Evolutionary conservation across 2,888 invertebrate genomes (phyloP).

Genomic region (Cotesia congregata): DNA sequence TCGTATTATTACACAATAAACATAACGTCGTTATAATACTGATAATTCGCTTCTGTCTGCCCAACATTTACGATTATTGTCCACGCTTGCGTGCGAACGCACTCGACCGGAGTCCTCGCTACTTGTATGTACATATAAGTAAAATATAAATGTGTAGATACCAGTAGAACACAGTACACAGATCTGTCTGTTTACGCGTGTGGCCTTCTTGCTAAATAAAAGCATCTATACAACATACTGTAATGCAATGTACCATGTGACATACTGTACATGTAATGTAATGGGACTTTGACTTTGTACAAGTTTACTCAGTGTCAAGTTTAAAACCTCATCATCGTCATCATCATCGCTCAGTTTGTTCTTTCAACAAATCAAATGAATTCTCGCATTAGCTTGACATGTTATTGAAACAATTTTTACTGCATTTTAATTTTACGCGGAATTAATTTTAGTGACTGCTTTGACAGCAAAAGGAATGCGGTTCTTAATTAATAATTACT

Average conservation of each 20-base stretch:
- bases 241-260: conserved; percentile 12
- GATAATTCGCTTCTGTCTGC: conserved; percentile 28
- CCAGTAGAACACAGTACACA: not conserved
- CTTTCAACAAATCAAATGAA: not conserved
- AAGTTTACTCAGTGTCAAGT: conserved; percentile 43
- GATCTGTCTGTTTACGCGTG: conserved; percentile 20
- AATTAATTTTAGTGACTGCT: too few relatives aligned
- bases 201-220: conserved; percentile 24
- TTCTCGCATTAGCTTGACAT: not conserved
- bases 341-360: not conserved
- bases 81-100: conserved; percentile 29
- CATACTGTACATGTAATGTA: conserved; percentile 2
- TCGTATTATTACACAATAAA: conserved; percentile 19
- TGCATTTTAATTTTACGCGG: not conserved
- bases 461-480: too few relatives aligned
- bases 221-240: not conserved
- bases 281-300: conserved; percentile 3
- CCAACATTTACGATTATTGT: conserved; percentile 16
- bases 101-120: conserved; percentile 22
- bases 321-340: conserved; percentile 23
- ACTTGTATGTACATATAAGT: not conserved
- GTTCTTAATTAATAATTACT: too few relatives aligned
- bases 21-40: conserved; percentile 17
- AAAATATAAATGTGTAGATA: not conserved
- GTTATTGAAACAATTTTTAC: not conserved